These are phyloP conservation scores for Aythya fuligula DNA, from an alignment of 2,797 vertebrate species.

Conservation along the genomic window DNA sequence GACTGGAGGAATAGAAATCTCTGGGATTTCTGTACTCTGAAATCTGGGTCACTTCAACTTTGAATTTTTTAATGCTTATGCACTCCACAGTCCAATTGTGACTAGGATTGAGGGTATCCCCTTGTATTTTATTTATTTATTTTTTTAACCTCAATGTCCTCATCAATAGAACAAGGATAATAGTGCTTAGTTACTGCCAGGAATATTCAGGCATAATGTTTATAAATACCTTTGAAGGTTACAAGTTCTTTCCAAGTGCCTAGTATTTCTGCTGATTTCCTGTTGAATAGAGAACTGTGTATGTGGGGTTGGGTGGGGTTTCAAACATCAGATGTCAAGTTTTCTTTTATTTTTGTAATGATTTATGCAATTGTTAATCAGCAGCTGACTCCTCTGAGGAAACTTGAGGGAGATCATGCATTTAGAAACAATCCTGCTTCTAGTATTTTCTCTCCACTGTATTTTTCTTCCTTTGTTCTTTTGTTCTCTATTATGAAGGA, in stretches of 20 bases:
- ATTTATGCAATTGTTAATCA: conserved; percentile 44
- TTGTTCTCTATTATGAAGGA: conserved; percentile 54
- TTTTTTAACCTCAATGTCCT: background rate
- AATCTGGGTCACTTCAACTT: background rate
- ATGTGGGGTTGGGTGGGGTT: background rate
- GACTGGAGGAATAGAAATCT: background rate
- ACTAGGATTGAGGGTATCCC: background rate
- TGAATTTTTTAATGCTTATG: background rate
- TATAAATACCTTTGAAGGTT: conserved; percentile 22
- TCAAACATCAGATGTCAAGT: conserved; percentile 29
- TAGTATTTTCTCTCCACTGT: conserved; percentile 12
- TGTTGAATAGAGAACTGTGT: background rate
- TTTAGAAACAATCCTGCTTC: conserved; percentile 45
- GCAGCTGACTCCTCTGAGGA: conserved; percentile 17
- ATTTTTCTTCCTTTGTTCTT: conserved; percentile 50
- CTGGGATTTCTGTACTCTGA: background rate
- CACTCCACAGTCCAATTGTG: background rate
- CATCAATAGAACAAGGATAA: background rate
- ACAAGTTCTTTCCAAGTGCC: background rate
- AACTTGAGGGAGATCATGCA: conserved; percentile 22
- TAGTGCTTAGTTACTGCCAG: background rate
- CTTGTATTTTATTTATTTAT: background rate
- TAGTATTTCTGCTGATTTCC: conserved; percentile 3
- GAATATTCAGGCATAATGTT: background rate
- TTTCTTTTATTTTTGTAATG: conserved; percentile 41